Evolutionary conservation across 2,797 vertebrate species (phyloP).

Genomic region (Chaetodon trifasciatus): DNA sequence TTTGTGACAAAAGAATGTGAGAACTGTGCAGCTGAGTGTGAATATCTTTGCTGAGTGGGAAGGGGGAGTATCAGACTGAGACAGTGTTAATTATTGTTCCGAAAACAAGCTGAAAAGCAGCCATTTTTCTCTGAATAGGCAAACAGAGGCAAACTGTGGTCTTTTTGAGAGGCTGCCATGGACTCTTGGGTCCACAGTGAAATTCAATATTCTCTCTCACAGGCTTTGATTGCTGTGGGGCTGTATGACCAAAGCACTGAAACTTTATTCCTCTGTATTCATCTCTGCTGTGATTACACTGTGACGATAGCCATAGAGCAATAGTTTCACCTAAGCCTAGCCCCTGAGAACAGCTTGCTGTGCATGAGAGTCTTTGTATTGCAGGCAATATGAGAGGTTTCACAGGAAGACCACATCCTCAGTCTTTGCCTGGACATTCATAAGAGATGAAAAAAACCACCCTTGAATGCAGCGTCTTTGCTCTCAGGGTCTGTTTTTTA

Average conservation of each 20-base stretch:
- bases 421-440: conserved; percentile 55
- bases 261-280: conserved; percentile 79
- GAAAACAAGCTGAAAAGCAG: conserved; percentile 67
- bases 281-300: conserved; percentile 75
- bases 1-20: conserved; percentile 55
- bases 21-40: conserved; percentile 42
- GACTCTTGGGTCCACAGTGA: conserved; percentile 63
- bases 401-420: conserved; percentile 64
- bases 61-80: conserved; percentile 54
- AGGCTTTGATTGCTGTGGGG: conserved; percentile 70
- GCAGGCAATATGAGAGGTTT: conserved; percentile 76
- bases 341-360: conserved; percentile 70
- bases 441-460: conserved; percentile 59
- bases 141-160: conserved; percentile 69
- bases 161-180: conserved; percentile 61
- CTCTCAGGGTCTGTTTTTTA: conserved; percentile 44
- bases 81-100: conserved; percentile 79
- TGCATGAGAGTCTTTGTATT: conserved; percentile 75
- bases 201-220: conserved; percentile 73
- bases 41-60: conserved; percentile 63
- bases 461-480: conserved; percentile 54
- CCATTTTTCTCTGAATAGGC: conserved; percentile 59
- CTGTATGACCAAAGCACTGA: conserved; percentile 72
- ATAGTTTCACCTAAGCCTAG: conserved; percentile 70
- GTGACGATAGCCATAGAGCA: conserved; percentile 73